Evolutionary conservation across 2,888 invertebrate genomes (phyloP).

Genomic region (Cylloceria caligata): DNA sequence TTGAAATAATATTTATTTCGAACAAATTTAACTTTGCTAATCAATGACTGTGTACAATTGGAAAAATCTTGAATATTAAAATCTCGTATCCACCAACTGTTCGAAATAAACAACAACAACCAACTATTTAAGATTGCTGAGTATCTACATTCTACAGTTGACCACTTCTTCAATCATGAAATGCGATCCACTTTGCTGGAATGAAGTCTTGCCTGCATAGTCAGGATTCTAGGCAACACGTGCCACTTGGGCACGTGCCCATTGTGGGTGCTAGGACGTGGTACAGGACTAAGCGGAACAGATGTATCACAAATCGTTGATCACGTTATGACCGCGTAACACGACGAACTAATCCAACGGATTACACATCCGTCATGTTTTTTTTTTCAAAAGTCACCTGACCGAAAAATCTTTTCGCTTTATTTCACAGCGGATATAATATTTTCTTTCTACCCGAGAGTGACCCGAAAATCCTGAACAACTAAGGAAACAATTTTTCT

Average conservation of each 20-base stretch:
- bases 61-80: too few relatives aligned
- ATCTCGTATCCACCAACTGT: neutral
- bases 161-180: conserved; percentile 27
- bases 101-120: too few relatives aligned
- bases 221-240: conserved; percentile 75
- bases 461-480: neutral
- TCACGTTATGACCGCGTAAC: conserved; percentile 63
- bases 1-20: neutral
- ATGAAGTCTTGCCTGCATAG: conserved; percentile 71
- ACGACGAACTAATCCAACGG: conserved; percentile 78
- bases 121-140: neutral
- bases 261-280: conserved; percentile 51
- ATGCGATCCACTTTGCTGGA: conserved; percentile 80
- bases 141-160: neutral
- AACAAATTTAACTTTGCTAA: too few relatives aligned
- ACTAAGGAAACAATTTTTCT: neutral
- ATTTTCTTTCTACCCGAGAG: neutral
- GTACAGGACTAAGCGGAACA: conserved; percentile 74
- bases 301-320: conserved; percentile 80
- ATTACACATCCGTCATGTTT: conserved; percentile 78
- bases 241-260: conserved; percentile 79
- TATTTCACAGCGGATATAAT: neutral
- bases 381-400: conserved; percentile 20
- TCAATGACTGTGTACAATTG: too few relatives aligned
- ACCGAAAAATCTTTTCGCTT: conserved; percentile 10